Evolutionary conservation across 2,888 invertebrate genomes (phyloP), one percentile per base, ranked within the genome.

Genomic region (Polymixis flavicincta): DNA sequence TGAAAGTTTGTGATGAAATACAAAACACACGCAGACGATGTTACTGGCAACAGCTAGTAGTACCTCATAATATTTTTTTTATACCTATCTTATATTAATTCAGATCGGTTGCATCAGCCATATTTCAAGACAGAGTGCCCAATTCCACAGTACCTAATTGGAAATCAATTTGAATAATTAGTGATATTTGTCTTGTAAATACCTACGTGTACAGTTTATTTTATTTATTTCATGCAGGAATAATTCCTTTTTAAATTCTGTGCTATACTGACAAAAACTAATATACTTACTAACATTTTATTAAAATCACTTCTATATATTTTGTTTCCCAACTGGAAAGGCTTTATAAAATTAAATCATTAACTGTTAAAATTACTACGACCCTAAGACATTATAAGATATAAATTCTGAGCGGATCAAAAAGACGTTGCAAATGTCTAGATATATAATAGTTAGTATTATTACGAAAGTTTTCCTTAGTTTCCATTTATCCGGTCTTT

Each of bases 241-340:
- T 65, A 22, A 48, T 64, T 65, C 28, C 13, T 22, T 48, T 28
- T 25, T 19, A 64, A 64, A 19, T 63, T 0, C 45, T 25, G 25
- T 45, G 7, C 7, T 48, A 48, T 14, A 28, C 45, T 48, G 25
- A 32, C 22, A 52, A 28, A 50, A 50, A 65, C 6, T 22, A 54
- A 65, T 65, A 54, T 65, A 65, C 28, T 65, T 65, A 65, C 28
- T 65, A 32, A 65, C 54, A 32, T 54, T 52, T 50, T 22, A 32
- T 50, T 48, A 28, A 32, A 32, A 65, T 54, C 54, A 14, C 9
- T 65, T 48, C 1, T 52, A 14, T 28, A 28, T 60, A 48, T 32
- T 17, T 65, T n/a, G 22, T 65, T 54, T 65, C 6, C 22, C 9
- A 11, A 32, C 17, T 28, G 2, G 2, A 54, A 54, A 28, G 22